phyloP scores from a whole-genome alignment of 2,797 vertebrate genomes.

The Poecilia wingei region DNA sequence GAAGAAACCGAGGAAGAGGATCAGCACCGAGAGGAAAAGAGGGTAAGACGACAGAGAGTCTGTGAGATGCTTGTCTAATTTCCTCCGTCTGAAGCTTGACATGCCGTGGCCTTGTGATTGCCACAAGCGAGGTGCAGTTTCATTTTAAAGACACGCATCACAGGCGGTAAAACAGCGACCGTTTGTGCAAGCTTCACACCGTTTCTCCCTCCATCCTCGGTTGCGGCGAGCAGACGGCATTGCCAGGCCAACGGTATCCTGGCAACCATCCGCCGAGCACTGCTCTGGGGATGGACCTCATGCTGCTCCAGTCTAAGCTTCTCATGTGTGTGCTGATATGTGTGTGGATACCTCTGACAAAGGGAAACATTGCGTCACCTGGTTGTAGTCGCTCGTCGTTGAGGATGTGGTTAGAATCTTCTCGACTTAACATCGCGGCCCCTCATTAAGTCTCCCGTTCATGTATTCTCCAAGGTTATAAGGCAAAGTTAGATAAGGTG shows the following conservation, averaged over 20 bases:
- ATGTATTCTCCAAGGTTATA: constrained; percentile 49
- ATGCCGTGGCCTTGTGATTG: background rate
- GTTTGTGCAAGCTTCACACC: constrained; percentile 35
- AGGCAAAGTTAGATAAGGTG: background rate
- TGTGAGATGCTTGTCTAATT: background rate
- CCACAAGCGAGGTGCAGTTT: background rate
- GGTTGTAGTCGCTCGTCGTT: constrained; percentile 22
- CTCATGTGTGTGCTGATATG: constrained; percentile 18
- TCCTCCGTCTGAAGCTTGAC: constrained; percentile 8
- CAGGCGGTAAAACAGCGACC: background rate
- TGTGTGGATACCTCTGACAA: constrained; percentile 19
- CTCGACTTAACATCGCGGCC: constrained; percentile 49
- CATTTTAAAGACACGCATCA: constrained; percentile 5
- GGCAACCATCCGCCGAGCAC: constrained; percentile 80
- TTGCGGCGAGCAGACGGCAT: constrained; percentile 66
- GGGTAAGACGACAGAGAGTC: constrained; percentile 54
- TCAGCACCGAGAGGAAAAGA: constrained; percentile 9
- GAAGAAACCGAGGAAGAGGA: constrained; percentile 26
- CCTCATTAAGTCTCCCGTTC: constrained; percentile 60
- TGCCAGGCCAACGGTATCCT: constrained; percentile 80
- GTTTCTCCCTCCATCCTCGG: constrained; percentile 46
- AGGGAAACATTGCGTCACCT: constrained; percentile 28
- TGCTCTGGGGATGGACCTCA: constrained; percentile 75
- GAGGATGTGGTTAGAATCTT: constrained; percentile 23
- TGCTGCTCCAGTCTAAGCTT: constrained; percentile 56